Evolutionary conservation across 2,888 invertebrate species (phyloP), one percentile per base, ranked within the genome.

Genomic region (Dendrolimus houi): DNA sequence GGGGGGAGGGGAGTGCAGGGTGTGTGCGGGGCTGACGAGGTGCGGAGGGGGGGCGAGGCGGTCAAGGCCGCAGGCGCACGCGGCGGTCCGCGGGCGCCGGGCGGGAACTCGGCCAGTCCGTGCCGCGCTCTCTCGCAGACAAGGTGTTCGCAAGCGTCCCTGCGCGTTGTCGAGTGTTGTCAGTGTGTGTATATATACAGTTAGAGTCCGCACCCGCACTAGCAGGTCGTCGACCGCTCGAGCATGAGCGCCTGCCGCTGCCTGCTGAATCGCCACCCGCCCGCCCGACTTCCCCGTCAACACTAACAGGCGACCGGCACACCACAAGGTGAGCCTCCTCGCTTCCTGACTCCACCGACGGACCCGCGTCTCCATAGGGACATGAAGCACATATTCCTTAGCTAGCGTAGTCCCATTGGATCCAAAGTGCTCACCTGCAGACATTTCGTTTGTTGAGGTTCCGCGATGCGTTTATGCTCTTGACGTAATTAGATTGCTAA

Each of bases 161-260:
- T 64, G 17, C 57, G 64, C 47, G 58, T 52, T 53, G 42, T 10
- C 55, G 29, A 9, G 55, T 40, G 14, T 54, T 73, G 74, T 64
- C 62, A 71, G 77, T 74, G 76, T 69, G 74, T 72, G 72, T 70
- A 12, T 47, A 12, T 72, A 70, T 72, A 79, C 82, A 81, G 85
- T 84, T 78, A 77, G 63, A 61, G 60, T 67, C 70, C 64, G 62
- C 57, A 68, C 66, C 64, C 62, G 71, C 66, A 64, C 66, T 64
- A 60, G 62, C 73, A 72, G 87, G 85, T 85, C 86, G 83, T 71
- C 84, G 85, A 87, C 87, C 87, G 85, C 80, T 77, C 82, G 81
- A 81, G 76, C 77, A 85, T 87, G 85, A 81, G 74, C 78, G 74
- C 78, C 75, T 79, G 78, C 75, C 72, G 47, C 47, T 47, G 47